Evolutionary conservation across 1,140 invertebrate genomes (phyloP).

Genomic region (Drosophila asahinai): DNA sequence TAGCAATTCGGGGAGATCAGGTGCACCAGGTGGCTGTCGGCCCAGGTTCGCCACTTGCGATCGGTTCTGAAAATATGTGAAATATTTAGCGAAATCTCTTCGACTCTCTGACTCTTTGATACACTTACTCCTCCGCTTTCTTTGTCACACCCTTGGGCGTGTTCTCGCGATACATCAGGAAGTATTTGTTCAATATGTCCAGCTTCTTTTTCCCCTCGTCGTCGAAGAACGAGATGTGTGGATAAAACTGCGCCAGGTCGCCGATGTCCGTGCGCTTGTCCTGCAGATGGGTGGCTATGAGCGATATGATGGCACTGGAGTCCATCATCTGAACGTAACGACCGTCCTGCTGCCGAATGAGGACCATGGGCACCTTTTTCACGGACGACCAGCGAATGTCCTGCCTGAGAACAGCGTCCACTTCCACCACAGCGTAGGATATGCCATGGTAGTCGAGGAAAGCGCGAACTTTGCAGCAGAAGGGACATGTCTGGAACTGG

Average conservation of each 20-base stretch:
- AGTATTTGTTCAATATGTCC: slow-evolving; percentile 98
- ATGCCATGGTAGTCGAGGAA: slow-evolving; percentile 97
- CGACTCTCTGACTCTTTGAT: neutral
- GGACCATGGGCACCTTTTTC: slow-evolving; percentile 98
- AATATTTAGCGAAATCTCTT: neutral
- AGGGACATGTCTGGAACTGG: slow-evolving; percentile 99
- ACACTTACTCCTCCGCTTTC: slow-evolving; percentile 88
- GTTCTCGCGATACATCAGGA: slow-evolving; percentile 92
- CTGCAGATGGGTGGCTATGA: slow-evolving; percentile 91
- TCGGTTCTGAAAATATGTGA: slow-evolving; percentile 90
- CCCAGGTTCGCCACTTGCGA: slow-evolving; percentile 97
- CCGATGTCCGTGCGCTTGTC: slow-evolving; percentile 88
- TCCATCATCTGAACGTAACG: slow-evolving; percentile 95
- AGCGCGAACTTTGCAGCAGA: slow-evolving; percentile 98
- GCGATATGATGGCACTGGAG: slow-evolving; percentile 97
- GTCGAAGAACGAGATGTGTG: slow-evolving; percentile 89
- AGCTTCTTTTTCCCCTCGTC: slow-evolving; percentile 89
- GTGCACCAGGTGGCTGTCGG: slow-evolving; percentile 95
- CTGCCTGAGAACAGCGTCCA: slow-evolving; percentile 91
- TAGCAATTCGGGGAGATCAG: slow-evolving; percentile 99
- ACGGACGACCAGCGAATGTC: slow-evolving; percentile 97
- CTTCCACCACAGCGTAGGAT: slow-evolving; percentile 98
- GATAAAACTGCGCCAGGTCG: slow-evolving; percentile 94
- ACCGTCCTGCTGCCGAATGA: slow-evolving; percentile 90
- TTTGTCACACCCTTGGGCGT: slow-evolving; percentile 86